Evolutionary conservation across 2,113 vertebrate genomes (phyloP).

Genomic region (Neotoma lepida): DNA sequence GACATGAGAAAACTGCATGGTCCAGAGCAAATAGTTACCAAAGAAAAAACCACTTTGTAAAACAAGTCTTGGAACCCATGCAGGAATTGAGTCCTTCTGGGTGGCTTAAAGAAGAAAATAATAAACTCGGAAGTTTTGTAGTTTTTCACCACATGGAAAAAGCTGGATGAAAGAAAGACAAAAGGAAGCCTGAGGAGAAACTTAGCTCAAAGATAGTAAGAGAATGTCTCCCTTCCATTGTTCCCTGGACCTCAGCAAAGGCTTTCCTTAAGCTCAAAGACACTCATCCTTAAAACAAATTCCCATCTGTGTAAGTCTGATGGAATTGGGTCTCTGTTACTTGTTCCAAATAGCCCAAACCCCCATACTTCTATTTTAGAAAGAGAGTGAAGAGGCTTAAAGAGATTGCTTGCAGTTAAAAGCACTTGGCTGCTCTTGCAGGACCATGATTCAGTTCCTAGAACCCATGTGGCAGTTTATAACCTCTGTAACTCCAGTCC

Average conservation of each 20-base stretch:
- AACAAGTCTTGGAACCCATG: neutral
- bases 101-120: neutral
- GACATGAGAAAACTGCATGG: neutral
- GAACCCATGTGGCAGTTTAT: neutral
- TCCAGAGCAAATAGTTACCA: neutral
- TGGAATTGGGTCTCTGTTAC: neutral
- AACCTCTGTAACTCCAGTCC: neutral
- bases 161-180: neutral
- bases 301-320: neutral
- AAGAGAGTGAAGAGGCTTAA: neutral
- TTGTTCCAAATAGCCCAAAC: neutral
- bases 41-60: neutral
- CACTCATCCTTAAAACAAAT: neutral
- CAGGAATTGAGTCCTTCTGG: neutral
- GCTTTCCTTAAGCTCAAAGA: neutral
- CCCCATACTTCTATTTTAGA: neutral
- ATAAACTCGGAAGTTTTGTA: neutral
- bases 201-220: neutral
- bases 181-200: constrained; percentile 4
- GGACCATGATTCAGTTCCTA: neutral
- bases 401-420: neutral
- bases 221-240: neutral
- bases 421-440: neutral
- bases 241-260: neutral
- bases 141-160: neutral